Percentiles rank a stretch among this genome's conserved stretches.
Evolutionary conservation across 2,113 vertebrate genomes (phyloP).

Genomic region (Gavialis gangeticus): DNA sequence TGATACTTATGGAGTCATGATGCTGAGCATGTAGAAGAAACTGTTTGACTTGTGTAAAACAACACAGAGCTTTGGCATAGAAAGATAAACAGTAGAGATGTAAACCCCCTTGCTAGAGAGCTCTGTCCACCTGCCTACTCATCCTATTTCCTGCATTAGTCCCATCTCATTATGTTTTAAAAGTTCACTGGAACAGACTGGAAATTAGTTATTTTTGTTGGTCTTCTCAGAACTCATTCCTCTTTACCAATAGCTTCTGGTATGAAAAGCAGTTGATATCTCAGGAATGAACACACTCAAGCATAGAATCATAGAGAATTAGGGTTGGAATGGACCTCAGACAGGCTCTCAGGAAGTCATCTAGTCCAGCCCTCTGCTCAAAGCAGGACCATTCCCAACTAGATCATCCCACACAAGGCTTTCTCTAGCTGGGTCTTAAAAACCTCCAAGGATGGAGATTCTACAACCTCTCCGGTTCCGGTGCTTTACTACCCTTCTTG

Average conservation of each 20-base stretch:
- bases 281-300: background rate
- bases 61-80: background rate
- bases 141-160: background rate
- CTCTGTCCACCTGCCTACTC: background rate
- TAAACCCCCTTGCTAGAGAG: background rate
- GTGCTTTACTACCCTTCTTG: too few relatives aligned
- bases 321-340: too few relatives aligned
- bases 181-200: background rate
- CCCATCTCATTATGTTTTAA: background rate
- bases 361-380: too few relatives aligned
- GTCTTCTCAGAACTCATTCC: background rate
- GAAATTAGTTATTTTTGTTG: background rate
- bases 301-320: too few relatives aligned
- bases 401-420: too few relatives aligned
- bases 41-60: background rate
- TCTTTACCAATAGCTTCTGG: background rate
- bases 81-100: background rate
- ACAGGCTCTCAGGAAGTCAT: too few relatives aligned
- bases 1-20: background rate
- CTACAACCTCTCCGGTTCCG: too few relatives aligned
- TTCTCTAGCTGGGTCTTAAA: too few relatives aligned
- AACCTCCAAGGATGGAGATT: too few relatives aligned
- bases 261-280: background rate
- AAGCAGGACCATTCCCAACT: too few relatives aligned
- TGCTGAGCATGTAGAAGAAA: background rate